Evolutionary conservation across 2,888 invertebrate genomes (phyloP).

Genomic region (Ctenicera cuprea): DNA sequence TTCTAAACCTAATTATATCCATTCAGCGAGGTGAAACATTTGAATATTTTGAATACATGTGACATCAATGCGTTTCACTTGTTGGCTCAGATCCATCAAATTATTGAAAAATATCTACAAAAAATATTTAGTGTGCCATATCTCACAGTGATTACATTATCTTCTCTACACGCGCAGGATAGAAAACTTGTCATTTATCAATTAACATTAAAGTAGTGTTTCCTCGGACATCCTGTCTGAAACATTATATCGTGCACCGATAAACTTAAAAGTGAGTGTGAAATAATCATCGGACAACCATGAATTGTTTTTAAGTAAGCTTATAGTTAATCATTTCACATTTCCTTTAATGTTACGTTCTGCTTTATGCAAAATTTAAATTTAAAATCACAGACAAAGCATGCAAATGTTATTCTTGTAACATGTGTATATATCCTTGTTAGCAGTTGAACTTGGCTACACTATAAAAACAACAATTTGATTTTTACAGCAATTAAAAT

Average conservation of each 20-base stretch:
- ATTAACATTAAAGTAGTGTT: background rate
- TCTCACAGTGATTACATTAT: background rate
- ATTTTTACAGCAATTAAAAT: no score
- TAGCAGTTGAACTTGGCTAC: no score
- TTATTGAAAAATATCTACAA: slow-evolving; percentile 8
- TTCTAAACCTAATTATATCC: slow-evolving; percentile 2
- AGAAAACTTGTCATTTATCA: background rate
- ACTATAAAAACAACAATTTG: no score
- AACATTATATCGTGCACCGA: background rate
- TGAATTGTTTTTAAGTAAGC: no score
- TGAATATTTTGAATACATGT: background rate
- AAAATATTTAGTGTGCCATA: slow-evolving; percentile 8
- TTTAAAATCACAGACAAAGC: no score
- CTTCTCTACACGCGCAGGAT: background rate
- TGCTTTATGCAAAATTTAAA: no score
- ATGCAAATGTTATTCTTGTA: no score
- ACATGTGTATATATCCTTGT: no score
- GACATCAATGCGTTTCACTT: slow-evolving; percentile 12
- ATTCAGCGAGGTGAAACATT: slow-evolving; percentile 14
- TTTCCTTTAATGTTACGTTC: no score
- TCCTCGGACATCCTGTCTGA: background rate
- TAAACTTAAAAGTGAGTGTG: background rate
- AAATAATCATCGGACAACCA: background rate
- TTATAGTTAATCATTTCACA: no score
- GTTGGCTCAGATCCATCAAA: slow-evolving; percentile 17